A percentile compares a stretch with the other conserved stretches of the same genome.
These are phyloP conservation scores for Clarias magur DNA, from an alignment of 2,113 vertebrate species.

Conservation along the genomic window DNA sequence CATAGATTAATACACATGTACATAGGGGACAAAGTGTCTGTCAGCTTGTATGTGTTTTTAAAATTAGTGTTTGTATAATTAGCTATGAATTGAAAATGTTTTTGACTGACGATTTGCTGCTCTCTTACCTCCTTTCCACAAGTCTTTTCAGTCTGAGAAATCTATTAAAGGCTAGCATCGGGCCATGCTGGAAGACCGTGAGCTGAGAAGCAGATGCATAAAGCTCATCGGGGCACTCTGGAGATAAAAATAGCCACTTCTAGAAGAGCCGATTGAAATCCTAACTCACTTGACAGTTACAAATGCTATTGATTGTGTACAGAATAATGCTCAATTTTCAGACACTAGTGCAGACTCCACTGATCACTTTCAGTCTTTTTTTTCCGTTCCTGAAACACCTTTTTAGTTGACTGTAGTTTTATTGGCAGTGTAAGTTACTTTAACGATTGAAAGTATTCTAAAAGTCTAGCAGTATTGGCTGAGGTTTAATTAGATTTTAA, in stretches of 20 bases:
- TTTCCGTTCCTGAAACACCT: neutral
- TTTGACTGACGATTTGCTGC: neutral
- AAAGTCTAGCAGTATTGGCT: neutral
- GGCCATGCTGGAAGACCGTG: neutral
- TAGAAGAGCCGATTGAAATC: slow-evolving; percentile 2
- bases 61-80: neutral
- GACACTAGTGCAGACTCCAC: neutral
- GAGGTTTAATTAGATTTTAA: neutral
- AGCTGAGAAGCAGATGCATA: slow-evolving; percentile 1
- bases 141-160: neutral
- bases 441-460: neutral
- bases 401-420: neutral
- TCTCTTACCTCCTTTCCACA: neutral
- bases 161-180: neutral
- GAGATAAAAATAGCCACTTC: slow-evolving; percentile 46
- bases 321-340: neutral
- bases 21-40: neutral
- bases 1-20: neutral
- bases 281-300: neutral
- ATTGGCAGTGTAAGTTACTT: neutral
- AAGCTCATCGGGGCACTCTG: slow-evolving; percentile 16
- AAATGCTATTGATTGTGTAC: neutral
- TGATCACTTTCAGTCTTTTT: neutral
- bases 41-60: neutral
- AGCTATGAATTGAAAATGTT: neutral